phyloP scores from a whole-genome alignment of 2,888 invertebrate species.

The Asteroscopus sphinx region DNA sequence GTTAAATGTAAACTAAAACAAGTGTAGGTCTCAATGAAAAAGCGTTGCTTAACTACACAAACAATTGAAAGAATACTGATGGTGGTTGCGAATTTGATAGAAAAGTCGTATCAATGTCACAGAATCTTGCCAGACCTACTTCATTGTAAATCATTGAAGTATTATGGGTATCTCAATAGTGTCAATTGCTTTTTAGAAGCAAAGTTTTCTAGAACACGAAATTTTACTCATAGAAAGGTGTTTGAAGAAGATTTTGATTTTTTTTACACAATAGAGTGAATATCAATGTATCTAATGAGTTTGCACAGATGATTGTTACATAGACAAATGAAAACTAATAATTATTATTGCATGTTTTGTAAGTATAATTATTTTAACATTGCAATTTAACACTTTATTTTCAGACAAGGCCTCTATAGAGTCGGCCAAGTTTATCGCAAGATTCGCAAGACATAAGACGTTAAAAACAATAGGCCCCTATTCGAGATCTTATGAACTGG shows the following conservation, averaged over 20 bases:
- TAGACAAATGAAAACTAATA: constrained; percentile 28
- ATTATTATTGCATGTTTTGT: constrained; percentile 41
- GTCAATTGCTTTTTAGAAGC: not conserved
- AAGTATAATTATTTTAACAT: constrained; percentile 35
- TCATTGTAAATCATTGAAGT: too few species aligned
- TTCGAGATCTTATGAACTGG: constrained; percentile 69
- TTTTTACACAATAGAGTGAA: constrained; percentile 9
- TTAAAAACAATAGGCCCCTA: constrained; percentile 68
- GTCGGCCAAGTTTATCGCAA: constrained; percentile 61
- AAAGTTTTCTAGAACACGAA: constrained; percentile 4
- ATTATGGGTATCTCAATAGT: too few species aligned
- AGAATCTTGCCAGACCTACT: not conserved
- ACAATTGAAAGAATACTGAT: constrained; percentile 25
- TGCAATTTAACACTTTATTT: constrained; percentile 43
- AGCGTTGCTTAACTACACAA: constrained; percentile 8
- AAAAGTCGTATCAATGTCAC: constrained; percentile 3
- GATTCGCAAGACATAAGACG: constrained; percentile 54
- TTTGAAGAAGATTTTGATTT: not conserved
- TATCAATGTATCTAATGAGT: constrained; percentile 8
- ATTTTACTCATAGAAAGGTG: constrained; percentile 5
- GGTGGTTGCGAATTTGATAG: not conserved
- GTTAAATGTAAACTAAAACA: constrained; percentile 16
- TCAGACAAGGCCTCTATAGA: constrained; percentile 51
- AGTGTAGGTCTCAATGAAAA: constrained; percentile 27
- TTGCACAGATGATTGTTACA: constrained; percentile 21